A percentile compares a stretch with the other conserved stretches of the same genome.
These are phyloP conservation scores for Etia nguti DNA, from an alignment of 2,113 vertebrate genomes.

Conservation along the genomic window DNA sequence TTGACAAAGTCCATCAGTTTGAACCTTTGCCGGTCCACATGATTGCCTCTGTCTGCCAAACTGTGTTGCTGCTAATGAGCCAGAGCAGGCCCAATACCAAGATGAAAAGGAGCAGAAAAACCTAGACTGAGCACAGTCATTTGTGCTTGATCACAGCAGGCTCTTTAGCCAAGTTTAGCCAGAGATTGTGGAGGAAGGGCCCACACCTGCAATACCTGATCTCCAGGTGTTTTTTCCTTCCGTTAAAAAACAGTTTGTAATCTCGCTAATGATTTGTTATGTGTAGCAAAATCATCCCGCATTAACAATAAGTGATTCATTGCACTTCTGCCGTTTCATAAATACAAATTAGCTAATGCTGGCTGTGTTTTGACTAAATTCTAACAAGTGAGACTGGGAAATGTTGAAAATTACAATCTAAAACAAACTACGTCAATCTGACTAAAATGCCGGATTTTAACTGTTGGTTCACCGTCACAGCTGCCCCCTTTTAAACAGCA, in stretches of 20 bases:
- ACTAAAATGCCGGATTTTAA: background rate
- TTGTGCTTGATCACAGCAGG: background rate
- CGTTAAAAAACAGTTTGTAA: background rate
- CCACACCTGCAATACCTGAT: background rate
- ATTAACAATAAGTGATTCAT: background rate
- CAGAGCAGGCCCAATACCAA: constrained; percentile 22
- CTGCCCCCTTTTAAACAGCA: background rate
- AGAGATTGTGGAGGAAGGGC: background rate
- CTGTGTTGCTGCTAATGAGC: constrained; percentile 80
- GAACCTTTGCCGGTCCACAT: constrained; percentile 65
- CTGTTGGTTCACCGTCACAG: background rate
- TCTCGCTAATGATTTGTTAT: background rate
- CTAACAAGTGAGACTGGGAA: background rate
- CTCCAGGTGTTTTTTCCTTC: background rate
- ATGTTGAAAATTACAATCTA: background rate
- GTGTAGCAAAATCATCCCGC: background rate
- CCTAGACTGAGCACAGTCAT: background rate
- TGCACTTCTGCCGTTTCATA: background rate
- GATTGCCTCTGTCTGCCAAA: constrained; percentile 71
- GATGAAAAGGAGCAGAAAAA: constrained; percentile 11
- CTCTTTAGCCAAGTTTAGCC: background rate
- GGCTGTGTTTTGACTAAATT: background rate
- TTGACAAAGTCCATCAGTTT: constrained; percentile 77
- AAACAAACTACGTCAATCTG: background rate
- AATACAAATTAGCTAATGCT: background rate